Evolutionary conservation across 2,797 vertebrate species (phyloP), one percentile per base, ranked within the genome.

Genomic region (Yasuhikotakia modesta): DNA sequence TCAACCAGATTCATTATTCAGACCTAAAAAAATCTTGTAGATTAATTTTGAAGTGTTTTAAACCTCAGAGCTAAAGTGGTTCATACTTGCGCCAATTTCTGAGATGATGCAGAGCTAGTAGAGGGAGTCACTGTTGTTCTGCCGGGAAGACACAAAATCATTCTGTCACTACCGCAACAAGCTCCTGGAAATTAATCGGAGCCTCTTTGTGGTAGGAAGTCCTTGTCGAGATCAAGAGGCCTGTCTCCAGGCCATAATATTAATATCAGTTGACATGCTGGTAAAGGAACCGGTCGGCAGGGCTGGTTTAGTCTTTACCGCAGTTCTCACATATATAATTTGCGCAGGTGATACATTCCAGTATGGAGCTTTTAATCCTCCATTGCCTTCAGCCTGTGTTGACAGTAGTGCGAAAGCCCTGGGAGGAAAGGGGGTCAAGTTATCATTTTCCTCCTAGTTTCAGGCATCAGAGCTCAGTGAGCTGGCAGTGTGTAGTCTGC

Each of bases 131-230:
- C 30, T 43, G 17, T 63, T 53, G 58, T 82, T 76, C 83, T 45
- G 76, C 86, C 77, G 70, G 82, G 74, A 70, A 87, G 86, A 85
- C 86, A 87, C 81, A 79, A 73, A 83, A 70, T 63, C 57, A 6
- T 63, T 70, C 46, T 60, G 82, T 88, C 86, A 85, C 90, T 90
- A 87, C 85, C 87, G 78, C 66, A 79, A 84, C 87, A 78, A 89
- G 86, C 22, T 73, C 19, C 70, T 58, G 89, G 88, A 78, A 91
- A 90, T 90, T 85, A 91, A 86, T 89, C 87, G 86, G 80, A 5
- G 10, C 68, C 86, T 89, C 87, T 84, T 87, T 85, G 79, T 85
- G 85, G 79, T 80, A 61, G 77, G 46, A 76, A 78, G 69, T 81
- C 60, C 71, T 66, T 3, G 53, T 68, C n/a, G 39, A 77, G 46